Conservation (phyloP, 2,888 invertebrate genomes). For the Leucophenga maculata region DNA sequence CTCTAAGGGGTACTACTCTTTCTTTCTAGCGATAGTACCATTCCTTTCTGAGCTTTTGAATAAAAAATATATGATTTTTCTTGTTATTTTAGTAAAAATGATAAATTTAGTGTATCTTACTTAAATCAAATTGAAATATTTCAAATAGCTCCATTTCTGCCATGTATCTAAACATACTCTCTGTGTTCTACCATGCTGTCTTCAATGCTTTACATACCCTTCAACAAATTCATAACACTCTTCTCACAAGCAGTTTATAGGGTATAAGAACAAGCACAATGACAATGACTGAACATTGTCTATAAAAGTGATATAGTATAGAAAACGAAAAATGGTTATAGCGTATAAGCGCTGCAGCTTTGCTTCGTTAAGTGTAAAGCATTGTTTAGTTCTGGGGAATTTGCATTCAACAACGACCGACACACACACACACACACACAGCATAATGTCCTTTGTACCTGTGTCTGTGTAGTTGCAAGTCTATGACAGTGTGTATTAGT, state of each 20-base stretch:
- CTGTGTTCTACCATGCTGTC: too few relatives aligned
- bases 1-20: too few relatives aligned
- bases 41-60: too few relatives aligned
- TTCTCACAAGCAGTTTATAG: neutral
- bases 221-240: neutral
- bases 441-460: neutral
- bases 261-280: neutral
- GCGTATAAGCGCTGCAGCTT: neutral
- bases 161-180: too few relatives aligned
- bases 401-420: slow-evolving; percentile 27
- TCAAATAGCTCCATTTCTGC: too few relatives aligned
- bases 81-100: too few relatives aligned
- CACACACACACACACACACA: too few relatives aligned
- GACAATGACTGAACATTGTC: neutral
- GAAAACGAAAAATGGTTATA: neutral
- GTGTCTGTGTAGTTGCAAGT: neutral
- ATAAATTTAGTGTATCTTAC: too few relatives aligned
- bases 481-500: slow-evolving; percentile 27
- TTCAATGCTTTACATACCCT: neutral
- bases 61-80: too few relatives aligned
- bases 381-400: slow-evolving; percentile 24
- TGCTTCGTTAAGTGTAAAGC: slow-evolving; percentile 12
- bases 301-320: neutral
- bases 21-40: too few relatives aligned
- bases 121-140: too few relatives aligned